phyloP scores from a whole-genome alignment of 2,888 invertebrate species.

The Oscheius sp. region DNA sequence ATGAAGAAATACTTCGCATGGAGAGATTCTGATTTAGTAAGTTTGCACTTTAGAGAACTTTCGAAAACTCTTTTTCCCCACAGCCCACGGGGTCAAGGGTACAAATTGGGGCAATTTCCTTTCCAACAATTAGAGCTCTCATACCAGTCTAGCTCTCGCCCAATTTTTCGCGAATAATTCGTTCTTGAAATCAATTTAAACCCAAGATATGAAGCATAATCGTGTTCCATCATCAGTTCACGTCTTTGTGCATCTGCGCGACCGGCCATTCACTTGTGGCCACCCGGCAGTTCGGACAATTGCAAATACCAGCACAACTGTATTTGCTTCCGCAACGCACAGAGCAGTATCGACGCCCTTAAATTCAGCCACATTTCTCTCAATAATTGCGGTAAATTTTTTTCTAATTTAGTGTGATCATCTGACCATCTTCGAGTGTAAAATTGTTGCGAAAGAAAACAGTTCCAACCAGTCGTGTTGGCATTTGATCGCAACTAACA shows the following conservation, averaged over 20 bases:
- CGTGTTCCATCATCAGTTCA: too few species aligned
- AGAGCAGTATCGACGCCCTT: constrained; percentile 17
- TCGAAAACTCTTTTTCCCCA: too few species aligned
- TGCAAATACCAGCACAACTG: constrained; percentile 28
- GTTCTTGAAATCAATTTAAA: not conserved
- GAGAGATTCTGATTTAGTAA: constrained; percentile 37
- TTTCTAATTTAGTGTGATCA: not conserved
- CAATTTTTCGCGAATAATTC: too few species aligned
- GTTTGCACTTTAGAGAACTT: constrained; percentile 16
- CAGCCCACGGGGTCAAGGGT: not conserved
- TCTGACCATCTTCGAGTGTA: not conserved
- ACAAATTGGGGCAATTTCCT: constrained; percentile 6
- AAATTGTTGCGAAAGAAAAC: too few species aligned
- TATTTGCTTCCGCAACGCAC: constrained; percentile 20
- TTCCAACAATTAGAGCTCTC: constrained; percentile 4
- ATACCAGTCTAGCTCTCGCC: too few species aligned
- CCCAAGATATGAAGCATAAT: too few species aligned
- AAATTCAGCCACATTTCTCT: not conserved
- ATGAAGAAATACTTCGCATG: constrained; percentile 43
- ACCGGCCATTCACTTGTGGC: not conserved
- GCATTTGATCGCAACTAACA: too few species aligned
- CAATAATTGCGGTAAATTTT: too few species aligned
- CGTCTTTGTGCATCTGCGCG: not conserved
- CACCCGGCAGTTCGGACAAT: constrained; percentile 30
- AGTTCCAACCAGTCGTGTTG: too few species aligned